Evolutionary conservation across 2,888 invertebrate species (phyloP), one percentile per base, ranked within the genome.

Genomic region (Buathra laborator): DNA sequence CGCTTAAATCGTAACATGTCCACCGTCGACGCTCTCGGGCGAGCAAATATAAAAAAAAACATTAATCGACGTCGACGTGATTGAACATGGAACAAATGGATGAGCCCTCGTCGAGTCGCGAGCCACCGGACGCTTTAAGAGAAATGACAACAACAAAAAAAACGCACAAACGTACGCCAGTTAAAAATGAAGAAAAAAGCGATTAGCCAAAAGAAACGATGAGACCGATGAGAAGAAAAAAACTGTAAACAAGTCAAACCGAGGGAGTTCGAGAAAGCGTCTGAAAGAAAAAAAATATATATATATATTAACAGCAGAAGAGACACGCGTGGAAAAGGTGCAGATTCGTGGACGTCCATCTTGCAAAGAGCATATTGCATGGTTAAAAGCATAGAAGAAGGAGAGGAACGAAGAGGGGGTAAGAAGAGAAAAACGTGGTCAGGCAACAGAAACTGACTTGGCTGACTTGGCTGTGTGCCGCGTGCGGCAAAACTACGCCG

Each of bases 401-500:
- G 37, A 62, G 59, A 32, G 19, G 19, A 16, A 14, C 37, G 59
- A 16, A 32, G 16, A 37, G 29, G 77, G 48, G 64, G 46, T 46
- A 43, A 7, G 19, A 3, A 44, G 44, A 14, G 79, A 75, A 83
- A 81, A 84, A 83, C 74, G 83, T 87, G 84, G 78, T 84, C 81
- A 77, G 86, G 86, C 86, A 37, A 37, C 37, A 87, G 76, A 77
- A 83, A 81, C 78, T 79, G 79, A 78, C 75, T 70, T 46, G 81
- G 79, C n/a, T n/a, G n/a, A 68, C 74, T n/a, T n/a, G n/a, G 75
- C 74, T 77, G 37, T 37, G 37, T 37, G 66, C 74, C 59, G 74
- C 71, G 75, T 77, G 74, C 81, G 79, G 72, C 76, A 72, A 80
- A 76, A 81, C 76, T 78, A 62, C 77, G 77, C 84, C 87, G 87